Base-by-base conservation (phyloP, 2,888 invertebrate species). In the Tipula helvola region DNA sequence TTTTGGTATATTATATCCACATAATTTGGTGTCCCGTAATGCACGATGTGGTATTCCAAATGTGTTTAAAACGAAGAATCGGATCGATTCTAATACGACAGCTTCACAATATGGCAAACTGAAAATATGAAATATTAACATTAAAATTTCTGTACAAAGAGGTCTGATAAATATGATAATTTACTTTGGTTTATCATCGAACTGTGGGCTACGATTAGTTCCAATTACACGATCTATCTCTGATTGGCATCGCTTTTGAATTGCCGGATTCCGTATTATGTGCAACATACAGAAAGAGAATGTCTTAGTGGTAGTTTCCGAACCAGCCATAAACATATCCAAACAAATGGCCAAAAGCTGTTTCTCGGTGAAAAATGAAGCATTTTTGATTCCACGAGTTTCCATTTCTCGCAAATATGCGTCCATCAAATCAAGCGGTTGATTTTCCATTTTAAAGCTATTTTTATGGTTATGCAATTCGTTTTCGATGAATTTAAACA, bases 241-340 rank as follows among this genome's bases (percentile, higher is more conserved):
- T 86, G 94, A 93, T 89, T 95, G 96, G 0, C 96, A 96, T 89
- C 94, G 95, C 88, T 91, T 93, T 89, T 97, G 96, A 0, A 96
- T 94, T 1, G 94, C 93, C 28, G 95, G 96, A 89, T 95, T 93
- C 18, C 95, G 91, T 5, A 96, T 93, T 88, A 97, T 90, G 89
- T 96, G 95, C 88, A 96, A 92, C 89, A 97, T 96, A 87, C 95
- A 94, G 89, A 96, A 96, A 41, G 95, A 94, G 89, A 97, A 92
- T 44, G 95, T 94, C 90, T 97, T 96, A 86, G 94, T 95, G 0
- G 97, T 96, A 0, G 97, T 97, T 91, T 97, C 97, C 0, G 96
- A 96, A 0, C 97, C 97, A 36, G 97, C 97, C 93, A 97, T 94
- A 89, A 97, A 97, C 93, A 97, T 94, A 89, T 97, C 97, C 93